These are phyloP conservation scores for Heterotis niloticus DNA, from an alignment of 2,113 vertebrate species.

Conservation along the genomic window DNA sequence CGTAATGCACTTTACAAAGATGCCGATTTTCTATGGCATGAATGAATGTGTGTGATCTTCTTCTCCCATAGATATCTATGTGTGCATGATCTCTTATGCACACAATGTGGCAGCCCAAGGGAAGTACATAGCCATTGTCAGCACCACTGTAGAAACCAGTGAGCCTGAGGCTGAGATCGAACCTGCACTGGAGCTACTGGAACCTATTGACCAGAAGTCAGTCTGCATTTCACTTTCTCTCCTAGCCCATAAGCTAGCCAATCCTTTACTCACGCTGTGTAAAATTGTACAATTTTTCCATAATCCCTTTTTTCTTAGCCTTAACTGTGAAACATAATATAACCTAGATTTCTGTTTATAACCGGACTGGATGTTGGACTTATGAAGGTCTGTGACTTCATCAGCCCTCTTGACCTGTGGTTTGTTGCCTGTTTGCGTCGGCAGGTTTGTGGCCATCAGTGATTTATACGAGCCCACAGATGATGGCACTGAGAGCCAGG, in stretches of 20 bases:
- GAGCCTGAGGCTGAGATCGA: conserved; percentile 80
- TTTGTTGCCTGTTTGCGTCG: not conserved
- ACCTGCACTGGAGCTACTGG: conserved; percentile 80
- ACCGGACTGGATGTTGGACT: too few relatives aligned
- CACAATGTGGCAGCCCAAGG: conserved; percentile 87
- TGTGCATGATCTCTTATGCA: conserved; percentile 88
- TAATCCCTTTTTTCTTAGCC: too few relatives aligned
- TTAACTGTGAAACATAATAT: too few relatives aligned
- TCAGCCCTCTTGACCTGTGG: not conserved
- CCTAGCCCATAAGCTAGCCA: not conserved
- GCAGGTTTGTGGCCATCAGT: conserved; percentile 85
- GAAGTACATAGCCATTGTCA: conserved; percentile 86
- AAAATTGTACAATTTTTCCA: too few relatives aligned
- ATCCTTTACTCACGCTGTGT: too few relatives aligned
- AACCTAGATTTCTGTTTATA: too few relatives aligned
- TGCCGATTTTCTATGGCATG: too few relatives aligned
- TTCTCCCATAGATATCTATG: conserved; percentile 76
- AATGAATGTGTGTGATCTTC: not conserved
- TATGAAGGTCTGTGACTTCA: too few relatives aligned
- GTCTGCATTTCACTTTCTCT: not conserved
- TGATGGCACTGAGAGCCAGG: conserved; percentile 84
- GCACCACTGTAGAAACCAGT: conserved; percentile 83
- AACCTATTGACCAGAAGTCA: conserved; percentile 87
- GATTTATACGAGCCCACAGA: conserved; percentile 83
- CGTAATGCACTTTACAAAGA: too few relatives aligned